Evolutionary conservation across 2,888 invertebrate species (phyloP).

Genomic region (Plebejus melissa): DNA sequence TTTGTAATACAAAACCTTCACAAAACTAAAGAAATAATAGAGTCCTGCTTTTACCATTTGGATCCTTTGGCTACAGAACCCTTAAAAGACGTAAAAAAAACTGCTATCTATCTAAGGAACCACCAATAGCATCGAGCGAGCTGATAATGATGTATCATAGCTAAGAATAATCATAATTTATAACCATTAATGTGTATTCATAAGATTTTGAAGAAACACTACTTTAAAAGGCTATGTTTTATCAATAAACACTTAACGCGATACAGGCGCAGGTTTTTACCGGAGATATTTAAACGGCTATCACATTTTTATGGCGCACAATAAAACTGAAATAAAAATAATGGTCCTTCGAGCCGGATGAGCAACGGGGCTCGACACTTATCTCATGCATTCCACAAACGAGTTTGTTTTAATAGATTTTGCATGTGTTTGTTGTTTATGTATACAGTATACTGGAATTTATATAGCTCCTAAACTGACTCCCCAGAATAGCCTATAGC

Average conservation of each 20-base stretch:
- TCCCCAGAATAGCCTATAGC: not conserved
- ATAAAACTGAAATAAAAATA: constrained; percentile 14
- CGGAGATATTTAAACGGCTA: not conserved
- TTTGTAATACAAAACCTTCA: no score
- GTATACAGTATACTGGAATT: not conserved
- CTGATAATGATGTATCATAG: not conserved
- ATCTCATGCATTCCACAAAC: constrained; percentile 5
- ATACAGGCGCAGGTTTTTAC: not conserved
- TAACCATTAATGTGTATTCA: no score
- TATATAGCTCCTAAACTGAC: not conserved
- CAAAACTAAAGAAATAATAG: no score
- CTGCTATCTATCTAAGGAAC: not conserved
- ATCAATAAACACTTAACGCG: not conserved
- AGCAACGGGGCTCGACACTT: not conserved
- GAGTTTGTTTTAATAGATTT: constrained; percentile 8
- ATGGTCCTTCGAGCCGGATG: constrained; percentile 1
- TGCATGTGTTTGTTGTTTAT: not conserved
- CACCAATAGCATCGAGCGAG: not conserved
- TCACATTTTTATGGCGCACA: not conserved
- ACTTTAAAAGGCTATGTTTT: not conserved
- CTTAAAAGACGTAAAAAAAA: no score
- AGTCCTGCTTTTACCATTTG: no score
- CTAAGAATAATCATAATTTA: no score
- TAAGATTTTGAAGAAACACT: not conserved
- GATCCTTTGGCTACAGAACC: no score